Conservation (phyloP, 2,797 vertebrate species). For the Synanceia verrucosa region DNA sequence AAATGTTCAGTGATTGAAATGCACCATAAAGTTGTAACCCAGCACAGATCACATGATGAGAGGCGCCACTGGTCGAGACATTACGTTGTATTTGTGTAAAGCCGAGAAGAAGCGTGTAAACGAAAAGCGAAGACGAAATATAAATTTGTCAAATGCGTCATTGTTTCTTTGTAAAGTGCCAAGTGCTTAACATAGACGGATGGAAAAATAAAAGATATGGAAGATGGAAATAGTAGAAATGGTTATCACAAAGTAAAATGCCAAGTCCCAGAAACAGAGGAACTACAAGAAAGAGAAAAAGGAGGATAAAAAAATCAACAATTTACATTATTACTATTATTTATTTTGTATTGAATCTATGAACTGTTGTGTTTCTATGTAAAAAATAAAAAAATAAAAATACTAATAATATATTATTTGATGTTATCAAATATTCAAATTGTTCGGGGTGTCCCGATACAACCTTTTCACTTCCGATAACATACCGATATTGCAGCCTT, state of each 20-base stretch:
- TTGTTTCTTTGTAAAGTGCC: conserved; percentile 81
- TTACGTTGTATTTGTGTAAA: conserved; percentile 34
- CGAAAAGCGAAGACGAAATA: conserved; percentile 32
- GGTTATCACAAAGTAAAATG: conserved; percentile 99
- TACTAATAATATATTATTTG: no score
- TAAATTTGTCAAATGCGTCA: conserved; percentile 35
- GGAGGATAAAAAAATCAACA: conserved; percentile 28
- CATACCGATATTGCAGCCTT: no score
- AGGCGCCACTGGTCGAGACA: conserved; percentile 51
- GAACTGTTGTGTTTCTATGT: neutral
- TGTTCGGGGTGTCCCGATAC: no score
- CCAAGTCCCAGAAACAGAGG: conserved; percentile 96
- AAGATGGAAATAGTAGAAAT: conserved; percentile 88
- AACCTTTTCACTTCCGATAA: no score
- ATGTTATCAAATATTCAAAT: no score
- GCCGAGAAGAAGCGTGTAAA: conserved; percentile 14
- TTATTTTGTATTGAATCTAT: neutral
- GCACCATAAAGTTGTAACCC: conserved; percentile 57
- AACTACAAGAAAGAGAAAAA: conserved; percentile 82
- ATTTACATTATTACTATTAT: neutral
- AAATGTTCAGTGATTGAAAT: conserved; percentile 48
- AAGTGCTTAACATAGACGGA: conserved; percentile 78
- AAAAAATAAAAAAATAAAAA: neutral
- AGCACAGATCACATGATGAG: conserved; percentile 37
- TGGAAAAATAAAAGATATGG: conserved; percentile 54